Conservation (phyloP, 2,797 vertebrate genomes). For the Benthosema pterotum region DNA sequence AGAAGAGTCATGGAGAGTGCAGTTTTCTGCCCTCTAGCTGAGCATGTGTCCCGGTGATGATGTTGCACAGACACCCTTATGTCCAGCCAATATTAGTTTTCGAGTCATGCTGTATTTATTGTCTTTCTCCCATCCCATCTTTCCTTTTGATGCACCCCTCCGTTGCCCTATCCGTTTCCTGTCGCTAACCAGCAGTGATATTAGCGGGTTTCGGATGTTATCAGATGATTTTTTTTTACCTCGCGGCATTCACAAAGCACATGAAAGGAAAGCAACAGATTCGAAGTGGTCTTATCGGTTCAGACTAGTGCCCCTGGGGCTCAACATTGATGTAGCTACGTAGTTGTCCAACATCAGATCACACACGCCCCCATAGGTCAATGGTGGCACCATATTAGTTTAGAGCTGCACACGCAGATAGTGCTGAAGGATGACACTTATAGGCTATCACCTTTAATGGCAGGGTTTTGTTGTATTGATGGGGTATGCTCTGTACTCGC, state of each 20-base stretch:
- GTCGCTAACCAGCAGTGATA: slow-evolving; percentile 39
- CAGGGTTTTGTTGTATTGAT: slow-evolving; percentile 58
- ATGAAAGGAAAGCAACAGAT: slow-evolving; percentile 26
- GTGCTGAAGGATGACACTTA: background rate
- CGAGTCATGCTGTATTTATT: background rate
- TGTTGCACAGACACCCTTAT: too few relatives aligned
- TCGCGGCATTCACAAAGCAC: slow-evolving; percentile 9
- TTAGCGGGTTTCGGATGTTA: slow-evolving; percentile 13
- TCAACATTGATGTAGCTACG: slow-evolving; percentile 15
- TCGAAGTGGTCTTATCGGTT: slow-evolving; percentile 14
- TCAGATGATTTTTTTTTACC: background rate
- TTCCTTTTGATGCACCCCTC: background rate
- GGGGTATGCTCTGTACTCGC: slow-evolving; percentile 11
- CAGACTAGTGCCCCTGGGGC: slow-evolving; percentile 13
- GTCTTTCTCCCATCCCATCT: slow-evolving; percentile 5
- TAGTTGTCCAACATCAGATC: slow-evolving; percentile 19
- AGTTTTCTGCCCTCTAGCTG: too few relatives aligned
- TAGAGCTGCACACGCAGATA: slow-evolving; percentile 21
- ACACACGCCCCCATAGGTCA: slow-evolving; percentile 29
- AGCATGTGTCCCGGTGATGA: too few relatives aligned
- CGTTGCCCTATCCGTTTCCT: slow-evolving; percentile 2
- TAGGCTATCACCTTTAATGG: slow-evolving; percentile 21
- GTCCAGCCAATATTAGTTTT: too few relatives aligned
- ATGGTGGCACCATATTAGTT: slow-evolving; percentile 29
- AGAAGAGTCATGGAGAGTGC: too few relatives aligned